These are phyloP conservation scores for Hyperopisus bebe DNA, from an alignment of 2,113 vertebrate species.

Conservation along the genomic window DNA sequence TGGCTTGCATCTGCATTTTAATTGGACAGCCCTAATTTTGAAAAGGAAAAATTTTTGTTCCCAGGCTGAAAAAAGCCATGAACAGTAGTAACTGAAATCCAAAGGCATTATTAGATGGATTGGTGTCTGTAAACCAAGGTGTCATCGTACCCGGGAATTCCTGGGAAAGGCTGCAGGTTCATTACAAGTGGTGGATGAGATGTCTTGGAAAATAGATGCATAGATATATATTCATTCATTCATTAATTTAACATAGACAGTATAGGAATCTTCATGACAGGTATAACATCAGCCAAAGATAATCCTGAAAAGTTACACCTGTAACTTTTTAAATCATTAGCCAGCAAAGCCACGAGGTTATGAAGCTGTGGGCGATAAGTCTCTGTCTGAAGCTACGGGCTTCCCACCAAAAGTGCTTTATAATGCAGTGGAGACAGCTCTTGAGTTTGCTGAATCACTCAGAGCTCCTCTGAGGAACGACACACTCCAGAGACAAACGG, in stretches of 20 bases:
- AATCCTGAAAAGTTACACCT: neutral
- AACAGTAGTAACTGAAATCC: neutral
- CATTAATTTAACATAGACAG: neutral
- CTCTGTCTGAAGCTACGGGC: neutral
- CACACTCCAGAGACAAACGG: neutral
- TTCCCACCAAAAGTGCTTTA: neutral
- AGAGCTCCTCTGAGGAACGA: neutral
- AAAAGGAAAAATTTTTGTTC: neutral
- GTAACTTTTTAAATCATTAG: neutral
- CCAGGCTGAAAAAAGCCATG: neutral
- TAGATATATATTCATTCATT: neutral
- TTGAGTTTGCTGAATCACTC: neutral
- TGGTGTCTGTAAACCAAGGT: neutral
- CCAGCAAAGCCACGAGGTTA: neutral
- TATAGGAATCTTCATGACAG: neutral
- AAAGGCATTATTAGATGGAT: neutral
- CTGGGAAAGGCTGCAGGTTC: neutral
- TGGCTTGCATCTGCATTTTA: no score
- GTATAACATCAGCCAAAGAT: neutral
- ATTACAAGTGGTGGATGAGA: neutral
- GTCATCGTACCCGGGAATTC: neutral
- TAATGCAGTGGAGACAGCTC: neutral
- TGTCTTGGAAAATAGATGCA: neutral
- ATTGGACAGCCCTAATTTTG: neutral
- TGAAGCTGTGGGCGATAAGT: neutral